Evolutionary conservation across 2,888 invertebrate species (phyloP), one percentile per base, ranked within the genome.

Genomic region (Thymelicus lineola): DNA sequence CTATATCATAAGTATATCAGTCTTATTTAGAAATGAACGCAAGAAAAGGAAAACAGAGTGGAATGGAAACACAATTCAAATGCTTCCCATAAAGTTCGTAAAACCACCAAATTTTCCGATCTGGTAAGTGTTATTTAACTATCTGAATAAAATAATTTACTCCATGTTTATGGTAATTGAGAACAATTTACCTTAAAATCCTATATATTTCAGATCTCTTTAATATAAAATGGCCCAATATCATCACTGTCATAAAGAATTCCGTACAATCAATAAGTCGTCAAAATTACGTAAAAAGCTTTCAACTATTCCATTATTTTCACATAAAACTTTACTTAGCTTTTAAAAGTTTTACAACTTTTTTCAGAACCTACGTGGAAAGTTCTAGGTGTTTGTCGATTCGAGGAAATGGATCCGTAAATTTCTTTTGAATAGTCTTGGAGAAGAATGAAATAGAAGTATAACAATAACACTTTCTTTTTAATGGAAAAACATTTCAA

Each of bases 341-440:
- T 67, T 67, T 67, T 55, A 67, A 55, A 53, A 67, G 61, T 67
- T 67, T 55, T 14, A n/a, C 2, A 55, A 61, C 38, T 61, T 60
- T 61, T 66, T 67, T 67, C 36, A 38, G 60, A 20, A 66, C 38
- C 35, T 53, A 61, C 42, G 53, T 45, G 42, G 35, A 45, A 45
- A 67, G 67, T 67, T 67, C 28, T 28, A 45, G 12, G 61, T 53
- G 28, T 45, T 61, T 66, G 48, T 55, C 61, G 61, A 61, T 61
- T 60, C 7, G 38, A 53, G 67, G 67, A 61, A 67, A 67, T 61
- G 61, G 61, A 55, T 67, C 61, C 42, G 53, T 42, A 53, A 66
- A 58, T 66, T 58, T 28, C 61, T 62, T 62, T 35, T 35, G 12
- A 42, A 42, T 42, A 42, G 42, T 12, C 42, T 42, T 42, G 42